phyloP scores from a whole-genome alignment of 1,140 invertebrate genomes.

The Drosophila aff. region DNA sequence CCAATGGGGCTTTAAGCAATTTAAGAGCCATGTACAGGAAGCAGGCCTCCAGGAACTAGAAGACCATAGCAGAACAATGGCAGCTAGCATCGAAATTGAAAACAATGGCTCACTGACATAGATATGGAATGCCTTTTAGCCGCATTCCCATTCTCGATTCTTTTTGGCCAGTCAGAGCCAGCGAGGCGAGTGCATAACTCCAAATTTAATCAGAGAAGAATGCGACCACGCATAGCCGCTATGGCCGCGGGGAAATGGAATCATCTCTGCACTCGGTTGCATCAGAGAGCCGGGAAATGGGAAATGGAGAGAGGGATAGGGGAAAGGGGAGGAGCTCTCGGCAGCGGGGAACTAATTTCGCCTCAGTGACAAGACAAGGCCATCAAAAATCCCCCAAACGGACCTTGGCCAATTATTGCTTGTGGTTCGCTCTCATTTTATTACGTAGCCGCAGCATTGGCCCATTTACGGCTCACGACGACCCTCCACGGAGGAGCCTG shows the following conservation, averaged over 20 bases:
- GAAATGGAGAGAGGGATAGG: not conserved
- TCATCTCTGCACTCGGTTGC: conserved; percentile 54
- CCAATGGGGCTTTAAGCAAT: not conserved
- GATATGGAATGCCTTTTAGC: conserved; percentile 42
- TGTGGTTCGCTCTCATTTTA: conserved; percentile 54
- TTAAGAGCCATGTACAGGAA: not conserved
- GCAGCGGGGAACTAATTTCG: conserved; percentile 36
- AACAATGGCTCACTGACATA: conserved; percentile 56
- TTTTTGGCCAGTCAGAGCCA: conserved; percentile 41
- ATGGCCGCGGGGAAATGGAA: conserved; percentile 36
- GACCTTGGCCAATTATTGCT: conserved; percentile 61
- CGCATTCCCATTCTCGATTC: conserved; percentile 20
- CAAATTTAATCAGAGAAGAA: conserved; percentile 50
- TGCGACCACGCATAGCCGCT: conserved; percentile 51
- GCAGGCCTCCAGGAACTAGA: not conserved
- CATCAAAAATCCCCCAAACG: conserved; percentile 32
- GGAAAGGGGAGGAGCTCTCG: not conserved
- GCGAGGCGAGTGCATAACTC: conserved; percentile 46
- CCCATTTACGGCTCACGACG: conserved; percentile 50
- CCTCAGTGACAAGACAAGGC: conserved; percentile 52
- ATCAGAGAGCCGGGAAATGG: conserved; percentile 23
- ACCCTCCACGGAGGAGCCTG: conserved; percentile 27
- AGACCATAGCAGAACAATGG: conserved; percentile 12
- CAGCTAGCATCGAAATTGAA: conserved; percentile 33
- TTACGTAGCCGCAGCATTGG: conserved; percentile 61